Evolutionary conservation across 2,797 vertebrate species (phyloP).

Genomic region (Sebastes kiyomatsui): DNA sequence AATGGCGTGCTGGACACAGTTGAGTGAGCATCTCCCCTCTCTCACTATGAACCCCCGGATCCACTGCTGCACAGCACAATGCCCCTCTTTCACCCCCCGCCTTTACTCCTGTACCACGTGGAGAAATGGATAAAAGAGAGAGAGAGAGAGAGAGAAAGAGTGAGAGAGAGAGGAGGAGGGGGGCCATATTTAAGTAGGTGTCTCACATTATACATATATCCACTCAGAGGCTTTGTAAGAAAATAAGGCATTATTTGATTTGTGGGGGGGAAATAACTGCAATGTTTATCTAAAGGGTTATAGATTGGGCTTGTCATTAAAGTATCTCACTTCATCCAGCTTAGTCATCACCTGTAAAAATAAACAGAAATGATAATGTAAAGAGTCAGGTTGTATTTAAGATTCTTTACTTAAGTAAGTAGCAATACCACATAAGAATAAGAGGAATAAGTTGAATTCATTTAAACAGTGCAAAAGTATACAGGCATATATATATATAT

Average conservation of each 20-base stretch:
- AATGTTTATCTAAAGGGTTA: not conserved
- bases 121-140: slow-evolving; percentile 82
- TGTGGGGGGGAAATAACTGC: not conserved
- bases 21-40: slow-evolving; percentile 87
- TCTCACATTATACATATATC: slow-evolving; percentile 73
- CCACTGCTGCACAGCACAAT: slow-evolving; percentile 83
- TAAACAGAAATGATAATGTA: not conserved
- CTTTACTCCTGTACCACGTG: slow-evolving; percentile 86
- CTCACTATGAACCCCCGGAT: slow-evolving; percentile 84
- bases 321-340: not conserved
- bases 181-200: slow-evolving; percentile 80
- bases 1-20: slow-evolving; percentile 88
- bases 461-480: not conserved
- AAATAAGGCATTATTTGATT: slow-evolving; percentile 32
- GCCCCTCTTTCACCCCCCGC: slow-evolving; percentile 84
- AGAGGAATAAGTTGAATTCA: not conserved
- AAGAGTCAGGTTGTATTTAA: not conserved
- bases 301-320: not conserved
- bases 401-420: not conserved
- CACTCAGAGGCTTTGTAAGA: slow-evolving; percentile 20
- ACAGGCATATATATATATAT: not conserved
- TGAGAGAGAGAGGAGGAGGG: slow-evolving; percentile 10
- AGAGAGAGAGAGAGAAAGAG: slow-evolving; percentile 42
- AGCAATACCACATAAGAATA: not conserved
- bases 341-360: not conserved